A percentile compares a stretch with the other conserved stretches of the same genome.
These are phyloP conservation scores for Bolinopsis microptera DNA, from an alignment of 37 sponge, comb jelly and placozoan species.

Conservation along the genomic window DNA sequence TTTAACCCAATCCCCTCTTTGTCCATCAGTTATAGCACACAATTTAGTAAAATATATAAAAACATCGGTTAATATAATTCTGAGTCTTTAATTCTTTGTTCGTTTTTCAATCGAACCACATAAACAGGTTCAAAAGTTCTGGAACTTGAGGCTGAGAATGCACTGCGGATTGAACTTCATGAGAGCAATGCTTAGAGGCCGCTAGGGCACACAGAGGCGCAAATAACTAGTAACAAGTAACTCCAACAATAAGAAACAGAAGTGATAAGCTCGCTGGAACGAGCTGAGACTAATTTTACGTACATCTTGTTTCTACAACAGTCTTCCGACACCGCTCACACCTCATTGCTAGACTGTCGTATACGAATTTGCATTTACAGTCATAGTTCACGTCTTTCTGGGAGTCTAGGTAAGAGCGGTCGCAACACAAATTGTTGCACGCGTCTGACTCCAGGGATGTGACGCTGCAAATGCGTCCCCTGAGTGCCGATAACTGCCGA, in stretches of 20 bases:
- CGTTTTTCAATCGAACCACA: neutral
- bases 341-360: constrained; percentile 15
- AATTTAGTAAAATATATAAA: neutral
- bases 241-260: no score
- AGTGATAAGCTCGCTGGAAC: no score
- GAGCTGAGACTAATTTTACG: no score
- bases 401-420: constrained; percentile 41
- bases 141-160: no score
- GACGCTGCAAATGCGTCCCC: constrained; percentile 61
- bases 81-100: neutral
- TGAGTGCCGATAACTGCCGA: constrained; percentile 58
- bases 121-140: no score
- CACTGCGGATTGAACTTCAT: no score
- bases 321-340: neutral
- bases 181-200: neutral
- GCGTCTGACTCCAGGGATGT: constrained; percentile 31
- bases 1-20: no score
- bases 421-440: constrained; percentile 76
- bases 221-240: neutral
- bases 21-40: neutral
- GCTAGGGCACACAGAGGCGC: neutral
- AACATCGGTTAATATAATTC: no score
- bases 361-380: constrained; percentile 9
- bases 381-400: neutral
- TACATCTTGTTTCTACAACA: neutral